These are phyloP conservation scores for Sinodicranocentrus sp. DNA, from an alignment of 2,888 invertebrate species.

Conservation along the genomic window DNA sequence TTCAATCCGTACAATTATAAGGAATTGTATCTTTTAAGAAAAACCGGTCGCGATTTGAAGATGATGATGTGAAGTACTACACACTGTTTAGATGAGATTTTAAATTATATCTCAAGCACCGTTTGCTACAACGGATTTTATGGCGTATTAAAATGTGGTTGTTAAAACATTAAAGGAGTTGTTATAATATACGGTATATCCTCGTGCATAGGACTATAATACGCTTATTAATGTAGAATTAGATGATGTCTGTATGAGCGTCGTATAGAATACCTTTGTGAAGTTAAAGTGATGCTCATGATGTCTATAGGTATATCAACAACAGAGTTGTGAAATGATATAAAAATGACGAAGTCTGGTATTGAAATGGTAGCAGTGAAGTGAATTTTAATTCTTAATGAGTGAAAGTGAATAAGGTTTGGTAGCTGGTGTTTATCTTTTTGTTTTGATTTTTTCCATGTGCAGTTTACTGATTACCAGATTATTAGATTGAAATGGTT, in stretches of 20 bases:
- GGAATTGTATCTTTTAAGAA: neutral
- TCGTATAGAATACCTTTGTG: no score
- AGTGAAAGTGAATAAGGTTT: conserved; percentile 52
- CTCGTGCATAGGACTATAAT: no score
- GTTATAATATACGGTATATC: no score
- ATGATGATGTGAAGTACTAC: conserved; percentile 24
- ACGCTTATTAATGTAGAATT: no score
- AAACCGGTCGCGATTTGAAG: conserved; percentile 49
- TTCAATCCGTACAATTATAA: neutral
- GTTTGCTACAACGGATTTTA: conserved; percentile 1
- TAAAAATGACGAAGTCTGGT: conserved; percentile 15
- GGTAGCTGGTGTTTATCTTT: conserved; percentile 28
- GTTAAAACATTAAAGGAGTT: no score
- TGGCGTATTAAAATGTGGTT: no score
- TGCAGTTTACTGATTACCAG: conserved; percentile 25
- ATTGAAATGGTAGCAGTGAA: conserved; percentile 43
- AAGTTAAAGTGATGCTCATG: no score
- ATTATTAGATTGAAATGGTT: conserved; percentile 35
- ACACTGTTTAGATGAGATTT: conserved; percentile 23
- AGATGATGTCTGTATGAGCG: no score
- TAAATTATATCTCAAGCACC: conserved; percentile 33
- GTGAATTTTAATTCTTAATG: conserved; percentile 41
- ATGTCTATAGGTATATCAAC: no score
- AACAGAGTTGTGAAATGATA: conserved; percentile 26
- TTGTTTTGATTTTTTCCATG: conserved; percentile 48